These are phyloP conservation scores for Drosophila vallismaia DNA, from an alignment of 2,888 invertebrate genomes.

Conservation along the genomic window DNA sequence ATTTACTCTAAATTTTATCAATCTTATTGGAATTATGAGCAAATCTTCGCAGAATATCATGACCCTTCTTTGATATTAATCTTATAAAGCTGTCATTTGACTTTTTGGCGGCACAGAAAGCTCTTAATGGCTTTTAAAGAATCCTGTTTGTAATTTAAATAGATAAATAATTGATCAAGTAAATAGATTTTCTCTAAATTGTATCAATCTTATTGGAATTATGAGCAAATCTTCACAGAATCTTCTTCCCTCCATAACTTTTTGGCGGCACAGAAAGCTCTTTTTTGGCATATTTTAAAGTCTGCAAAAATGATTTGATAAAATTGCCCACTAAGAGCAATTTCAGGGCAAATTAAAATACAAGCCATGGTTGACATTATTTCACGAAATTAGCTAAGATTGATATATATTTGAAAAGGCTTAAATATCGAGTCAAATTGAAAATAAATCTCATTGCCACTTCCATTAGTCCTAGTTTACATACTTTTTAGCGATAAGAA, in stretches of 20 bases:
- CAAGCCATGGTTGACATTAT: not conserved
- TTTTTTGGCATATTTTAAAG: slow-evolving; percentile 17
- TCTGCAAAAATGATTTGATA: not conserved
- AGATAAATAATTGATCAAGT: no score
- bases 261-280: no score
- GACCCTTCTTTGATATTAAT: no score
- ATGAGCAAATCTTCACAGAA: no score
- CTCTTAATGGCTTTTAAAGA: no score
- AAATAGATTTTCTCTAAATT: no score
- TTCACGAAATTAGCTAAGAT: not conserved
- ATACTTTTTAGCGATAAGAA: no score
- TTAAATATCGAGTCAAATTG: not conserved
- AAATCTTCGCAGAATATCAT: not conserved
- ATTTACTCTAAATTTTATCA: not conserved
- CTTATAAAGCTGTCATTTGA: no score
- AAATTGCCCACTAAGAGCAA: not conserved
- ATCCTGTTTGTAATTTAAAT: no score
- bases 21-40: not conserved
- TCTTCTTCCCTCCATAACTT: no score
- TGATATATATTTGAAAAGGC: not conserved
- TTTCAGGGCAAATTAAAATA: not conserved
- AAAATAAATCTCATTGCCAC: not conserved
- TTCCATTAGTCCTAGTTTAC: not conserved
- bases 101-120: no score
- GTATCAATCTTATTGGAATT: no score